Base-by-base conservation (phyloP, 2,888 invertebrate genomes). In the Plagiodera versicolora region DNA sequence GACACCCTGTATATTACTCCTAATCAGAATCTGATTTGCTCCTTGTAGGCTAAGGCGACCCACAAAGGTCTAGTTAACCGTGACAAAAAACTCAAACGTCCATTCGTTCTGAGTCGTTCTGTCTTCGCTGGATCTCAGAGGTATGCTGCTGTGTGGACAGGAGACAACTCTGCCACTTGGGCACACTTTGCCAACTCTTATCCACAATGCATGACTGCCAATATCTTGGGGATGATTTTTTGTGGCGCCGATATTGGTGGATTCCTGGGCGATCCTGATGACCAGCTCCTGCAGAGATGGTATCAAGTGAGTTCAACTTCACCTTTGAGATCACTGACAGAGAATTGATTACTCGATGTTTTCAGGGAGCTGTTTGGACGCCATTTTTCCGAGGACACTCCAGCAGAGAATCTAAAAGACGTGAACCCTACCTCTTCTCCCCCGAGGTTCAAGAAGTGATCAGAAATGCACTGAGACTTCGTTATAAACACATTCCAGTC, bases 211-310 rank as follows among this genome's bases (percentile, higher is more conserved):
- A 82, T 99, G 1, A 90, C 60, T 2, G 64, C 70, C 11, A 73
- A 90, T 1, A 81, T 94, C 0, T 85, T 91, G 6, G 98, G 98
- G 0, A 86, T 96, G 70, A 91, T 94, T 0, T 94, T 96, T 81
- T 88, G 88, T 67, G 98, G 98, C 5, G 94, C 98, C 9, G 99
- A 99, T 80, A 89, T 99, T 20, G 98, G 95, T 6, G 99, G 98
- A 0, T 99, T 99, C 85, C 96, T 96, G 82, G 89, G 90, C 61
- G 93, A 95, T 79, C 96, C 97, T 0, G 93, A 94, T 66, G 80
- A 87, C 0, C 95, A 98, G 77, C 84, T 99, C n/a, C 84, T 96
- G 73, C 86, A 90, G 19, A 84, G 98, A 60, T 77, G 74, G 75
- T 79, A 74, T 0, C 81, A 94, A 86, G 89, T 89, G 72, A 53